A percentile compares a stretch with the other conserved stretches of the same genome.
Conservation (phyloP, 1,140 invertebrate genomes). For the Paraescarpia echinospica region DNA sequence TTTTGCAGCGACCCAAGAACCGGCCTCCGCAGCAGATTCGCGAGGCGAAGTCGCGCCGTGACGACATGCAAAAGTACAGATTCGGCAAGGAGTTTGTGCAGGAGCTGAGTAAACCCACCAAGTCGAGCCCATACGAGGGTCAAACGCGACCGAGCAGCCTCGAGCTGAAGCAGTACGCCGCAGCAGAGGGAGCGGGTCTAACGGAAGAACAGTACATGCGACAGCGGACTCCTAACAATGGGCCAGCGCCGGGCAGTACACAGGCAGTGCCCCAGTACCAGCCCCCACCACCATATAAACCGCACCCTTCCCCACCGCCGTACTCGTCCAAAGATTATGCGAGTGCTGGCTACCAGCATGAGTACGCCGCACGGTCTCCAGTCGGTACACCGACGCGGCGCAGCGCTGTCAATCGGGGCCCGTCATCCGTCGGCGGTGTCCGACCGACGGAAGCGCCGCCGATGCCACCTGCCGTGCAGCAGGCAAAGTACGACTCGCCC, state of each 20-base stretch:
- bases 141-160: conserved; percentile 15
- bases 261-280: conserved; percentile 17
- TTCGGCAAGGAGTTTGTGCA: conserved; percentile 23
- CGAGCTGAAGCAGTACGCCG: conserved; percentile 21
- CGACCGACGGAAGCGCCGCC: conserved; percentile 56
- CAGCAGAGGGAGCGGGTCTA: background rate
- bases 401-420: conserved; percentile 30
- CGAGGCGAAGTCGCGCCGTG: background rate
- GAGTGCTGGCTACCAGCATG: background rate
- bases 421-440: conserved; percentile 32
- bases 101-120: background rate
- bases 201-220: background rate
- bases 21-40: conserved; percentile 11
- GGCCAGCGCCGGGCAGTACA: background rate
- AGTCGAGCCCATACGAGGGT: background rate
- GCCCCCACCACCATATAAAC: conserved; percentile 15
- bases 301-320: conserved; percentile 1
- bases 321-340: background rate
- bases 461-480: conserved; percentile 65
- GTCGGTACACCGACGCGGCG: conserved; percentile 22
- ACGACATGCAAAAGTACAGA: conserved; percentile 11
- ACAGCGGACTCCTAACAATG: background rate
- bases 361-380: background rate
- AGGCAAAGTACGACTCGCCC: conserved; percentile 64
- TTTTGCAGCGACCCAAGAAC: conserved; percentile 19